A percentile compares a stretch with the other conserved stretches of the same genome.
Evolutionary conservation across 2,888 invertebrate species (phyloP).

Genomic region (Platynereis dumerilii): DNA sequence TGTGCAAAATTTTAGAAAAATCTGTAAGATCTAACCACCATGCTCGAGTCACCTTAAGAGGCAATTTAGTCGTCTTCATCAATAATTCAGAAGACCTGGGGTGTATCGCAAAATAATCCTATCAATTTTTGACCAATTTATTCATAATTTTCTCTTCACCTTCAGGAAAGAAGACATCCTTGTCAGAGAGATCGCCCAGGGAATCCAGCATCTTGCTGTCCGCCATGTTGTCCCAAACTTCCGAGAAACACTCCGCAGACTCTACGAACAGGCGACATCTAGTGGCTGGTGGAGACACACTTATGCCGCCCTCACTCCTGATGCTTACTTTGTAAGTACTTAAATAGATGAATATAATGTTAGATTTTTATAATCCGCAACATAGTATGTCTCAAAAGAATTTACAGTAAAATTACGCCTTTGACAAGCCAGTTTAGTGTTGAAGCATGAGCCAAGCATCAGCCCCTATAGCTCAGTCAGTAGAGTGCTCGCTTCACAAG

Average conservation of each 20-base stretch:
- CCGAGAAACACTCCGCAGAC: slow-evolving; percentile 19
- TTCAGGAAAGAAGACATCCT: slow-evolving; percentile 33
- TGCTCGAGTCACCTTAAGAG: too few relatives aligned
- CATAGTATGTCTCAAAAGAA: neutral
- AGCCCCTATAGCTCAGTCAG: too few relatives aligned
- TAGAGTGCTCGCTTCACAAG: too few relatives aligned
- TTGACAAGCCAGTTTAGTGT: neutral
- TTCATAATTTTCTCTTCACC: too few relatives aligned
- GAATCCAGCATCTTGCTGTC: slow-evolving; percentile 35
- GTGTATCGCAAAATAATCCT: too few relatives aligned
- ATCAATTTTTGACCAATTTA: too few relatives aligned
- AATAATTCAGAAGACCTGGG: too few relatives aligned
- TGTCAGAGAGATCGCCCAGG: slow-evolving; percentile 34
- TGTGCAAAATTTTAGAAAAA: too few relatives aligned
- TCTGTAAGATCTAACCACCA: too few relatives aligned
- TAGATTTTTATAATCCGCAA: neutral
- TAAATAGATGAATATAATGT: too few relatives aligned
- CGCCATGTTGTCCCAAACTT: slow-evolving; percentile 18
- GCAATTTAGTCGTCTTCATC: too few relatives aligned
- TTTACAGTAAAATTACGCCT: neutral
- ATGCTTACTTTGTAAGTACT: slow-evolving; percentile 37
- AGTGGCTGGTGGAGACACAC: slow-evolving; percentile 38
- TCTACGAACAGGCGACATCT: slow-evolving; percentile 32
- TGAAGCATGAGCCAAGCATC: neutral
- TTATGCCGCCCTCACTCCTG: slow-evolving; percentile 28